phyloP scores from a whole-genome alignment of 2,113 vertebrate species.

The Alethe castanea region DNA sequence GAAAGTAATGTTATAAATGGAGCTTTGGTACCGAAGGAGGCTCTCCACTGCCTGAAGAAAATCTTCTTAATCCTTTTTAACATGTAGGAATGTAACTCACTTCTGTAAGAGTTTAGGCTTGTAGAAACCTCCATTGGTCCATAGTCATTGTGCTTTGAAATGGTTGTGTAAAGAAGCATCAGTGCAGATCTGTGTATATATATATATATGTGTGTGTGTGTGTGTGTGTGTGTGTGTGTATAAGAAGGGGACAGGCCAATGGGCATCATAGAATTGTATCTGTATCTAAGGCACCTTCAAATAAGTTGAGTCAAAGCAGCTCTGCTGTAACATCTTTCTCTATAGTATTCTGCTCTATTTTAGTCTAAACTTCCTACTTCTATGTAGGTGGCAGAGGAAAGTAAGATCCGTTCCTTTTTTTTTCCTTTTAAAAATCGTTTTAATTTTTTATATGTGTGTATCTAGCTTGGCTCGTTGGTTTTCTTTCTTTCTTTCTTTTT shows the following conservation, averaged over 20 bases:
- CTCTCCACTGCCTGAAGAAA: background rate
- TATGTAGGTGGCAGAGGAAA: background rate
- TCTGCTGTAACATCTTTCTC: background rate
- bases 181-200: background rate
- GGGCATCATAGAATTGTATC: background rate
- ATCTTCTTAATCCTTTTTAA: background rate
- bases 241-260: background rate
- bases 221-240: no score
- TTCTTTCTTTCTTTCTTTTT: background rate
- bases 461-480: background rate
- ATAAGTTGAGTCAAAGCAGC: background rate
- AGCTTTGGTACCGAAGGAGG: background rate
- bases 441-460: no score
- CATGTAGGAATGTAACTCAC: background rate
- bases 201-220: no score
- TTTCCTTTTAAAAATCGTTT: background rate
- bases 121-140: background rate
- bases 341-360: background rate
- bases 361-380: background rate
- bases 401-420: background rate
- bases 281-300: background rate
- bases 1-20: background rate
- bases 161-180: background rate
- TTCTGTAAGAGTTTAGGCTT: background rate
- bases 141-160: background rate